Conservation (phyloP, 2,888 invertebrate genomes). For the Caenorhabditis sp. region DNA sequence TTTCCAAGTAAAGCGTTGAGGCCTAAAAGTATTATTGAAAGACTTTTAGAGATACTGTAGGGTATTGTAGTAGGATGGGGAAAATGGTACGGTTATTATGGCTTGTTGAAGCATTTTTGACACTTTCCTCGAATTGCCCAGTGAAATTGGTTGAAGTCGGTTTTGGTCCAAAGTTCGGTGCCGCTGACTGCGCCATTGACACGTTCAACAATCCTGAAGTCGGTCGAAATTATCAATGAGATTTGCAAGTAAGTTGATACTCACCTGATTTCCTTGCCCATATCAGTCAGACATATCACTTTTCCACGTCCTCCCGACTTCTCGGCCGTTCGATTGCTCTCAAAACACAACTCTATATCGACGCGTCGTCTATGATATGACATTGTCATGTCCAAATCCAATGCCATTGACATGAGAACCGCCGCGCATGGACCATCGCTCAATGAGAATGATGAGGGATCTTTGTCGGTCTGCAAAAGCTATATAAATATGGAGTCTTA, state of each 20-base stretch:
- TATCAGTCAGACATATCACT: conserved; percentile 53
- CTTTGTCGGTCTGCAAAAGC: conserved; percentile 9
- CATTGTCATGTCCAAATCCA: conserved; percentile 63
- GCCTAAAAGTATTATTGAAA: not conserved
- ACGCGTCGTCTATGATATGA: conserved; percentile 56
- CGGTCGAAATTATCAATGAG: too few species aligned
- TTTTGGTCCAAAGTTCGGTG: conserved; percentile 63
- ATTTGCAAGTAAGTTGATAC: conserved; percentile 12
- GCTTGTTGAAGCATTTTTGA: conserved; percentile 47
- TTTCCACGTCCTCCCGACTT: conserved; percentile 58
- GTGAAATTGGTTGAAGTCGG: conserved; percentile 61
- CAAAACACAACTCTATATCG: conserved; percentile 61
- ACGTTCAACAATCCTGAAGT: conserved; percentile 55
- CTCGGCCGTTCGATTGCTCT: conserved; percentile 61
- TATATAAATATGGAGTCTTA: too few species aligned
- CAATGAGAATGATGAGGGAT: conserved; percentile 44
- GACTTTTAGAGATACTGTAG: not conserved
- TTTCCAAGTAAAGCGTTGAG: not conserved
- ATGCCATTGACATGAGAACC: conserved; percentile 60
- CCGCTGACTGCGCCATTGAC: conserved; percentile 53
- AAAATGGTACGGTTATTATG: not conserved
- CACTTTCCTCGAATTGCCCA: conserved; percentile 66
- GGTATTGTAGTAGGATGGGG: not conserved
- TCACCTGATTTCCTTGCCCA: conserved; percentile 54
- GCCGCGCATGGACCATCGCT: conserved; percentile 54